Evolutionary conservation across 2,888 invertebrate species (phyloP), one percentile per base, ranked within the genome.

Genomic region (Latrodectus elegans): DNA sequence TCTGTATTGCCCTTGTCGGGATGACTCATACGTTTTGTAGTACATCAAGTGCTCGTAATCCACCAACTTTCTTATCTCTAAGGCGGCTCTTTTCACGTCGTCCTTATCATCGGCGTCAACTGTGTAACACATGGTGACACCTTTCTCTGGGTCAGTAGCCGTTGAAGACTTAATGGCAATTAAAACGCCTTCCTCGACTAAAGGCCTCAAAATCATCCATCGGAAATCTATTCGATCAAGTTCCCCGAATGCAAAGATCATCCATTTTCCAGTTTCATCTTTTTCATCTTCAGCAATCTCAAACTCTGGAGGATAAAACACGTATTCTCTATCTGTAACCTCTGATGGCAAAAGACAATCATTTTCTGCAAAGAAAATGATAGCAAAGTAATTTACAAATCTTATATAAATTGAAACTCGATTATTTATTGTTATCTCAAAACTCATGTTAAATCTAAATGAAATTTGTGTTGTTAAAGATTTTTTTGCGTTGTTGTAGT

Each of bases 71-170:
- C 65, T 14, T 8, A 76, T 67, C 9, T 60, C 67, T 11, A 65
- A 49, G 4, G 49, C 76, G 14, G 76, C 76, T 51, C 9, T 65
- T 26, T 65, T 76, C 52, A 67, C 76, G 49, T 51, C 49, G 38
- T 15, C 11, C 49, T 65, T 51, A 51, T 76, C 17, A 0, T 17
- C 53, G 17, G 49, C 22, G 51, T 65, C 76, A 9, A 26, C 10
- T 14, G 67, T 76, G 12, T 76, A 76, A 12, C 65, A 65, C 8
- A 22, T 53, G 10, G 64, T 76, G 8, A 76, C 76, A 17, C 76
- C 67, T 14, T 17, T 11, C 14, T 49, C 65, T 15, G 49, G 1
- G 12, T 65, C 22, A 4, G 8, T 0, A 14, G 17, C 76, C 14
- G 76, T 76, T 49, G 76, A 76, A 51, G 49, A 49, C 22, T 76